Percentiles rank a stretch among this genome's conserved stretches.
phyloP scores from a whole-genome alignment of 2,113 vertebrate species.

The Lamprotornis superbus region DNA sequence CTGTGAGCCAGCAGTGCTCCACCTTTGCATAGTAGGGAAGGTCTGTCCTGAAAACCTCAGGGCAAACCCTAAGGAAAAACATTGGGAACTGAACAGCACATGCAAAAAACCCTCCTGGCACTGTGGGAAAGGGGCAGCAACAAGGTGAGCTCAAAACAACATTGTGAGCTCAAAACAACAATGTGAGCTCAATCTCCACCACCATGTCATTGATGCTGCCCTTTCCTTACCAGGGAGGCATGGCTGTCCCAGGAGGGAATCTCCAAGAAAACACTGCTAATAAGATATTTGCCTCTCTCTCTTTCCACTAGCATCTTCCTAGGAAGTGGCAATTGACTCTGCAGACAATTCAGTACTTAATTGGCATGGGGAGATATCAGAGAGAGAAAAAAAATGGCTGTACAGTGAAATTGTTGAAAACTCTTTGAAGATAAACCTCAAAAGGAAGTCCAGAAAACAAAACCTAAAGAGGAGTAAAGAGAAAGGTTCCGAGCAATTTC shows the following conservation, averaged over 20 bases:
- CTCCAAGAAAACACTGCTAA: background rate
- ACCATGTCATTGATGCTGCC: background rate
- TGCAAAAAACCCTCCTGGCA: background rate
- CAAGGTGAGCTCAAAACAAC: no score
- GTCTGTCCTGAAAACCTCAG: background rate
- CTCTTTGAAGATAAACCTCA: background rate
- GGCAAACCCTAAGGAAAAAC: background rate
- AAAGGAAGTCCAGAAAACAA: background rate
- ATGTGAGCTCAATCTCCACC: background rate
- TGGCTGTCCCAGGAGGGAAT: background rate
- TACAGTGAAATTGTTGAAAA: background rate
- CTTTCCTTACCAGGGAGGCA: background rate
- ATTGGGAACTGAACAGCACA: accelerated
- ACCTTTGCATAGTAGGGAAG: accelerated
- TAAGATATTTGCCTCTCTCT: background rate
- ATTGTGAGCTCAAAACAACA: no score
- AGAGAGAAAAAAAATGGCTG: background rate
- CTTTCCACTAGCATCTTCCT: background rate
- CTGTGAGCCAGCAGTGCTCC: background rate
- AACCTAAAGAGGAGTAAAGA: background rate
- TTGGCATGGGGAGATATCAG: background rate
- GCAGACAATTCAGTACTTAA: background rate
- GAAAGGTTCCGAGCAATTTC: background rate
- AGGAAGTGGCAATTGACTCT: background rate
- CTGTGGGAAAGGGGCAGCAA: background rate